Percentiles rank a stretch among this genome's conserved stretches.
Evolutionary conservation across 2,888 invertebrate genomes (phyloP).

Genomic region (Antitype chi): DNA sequence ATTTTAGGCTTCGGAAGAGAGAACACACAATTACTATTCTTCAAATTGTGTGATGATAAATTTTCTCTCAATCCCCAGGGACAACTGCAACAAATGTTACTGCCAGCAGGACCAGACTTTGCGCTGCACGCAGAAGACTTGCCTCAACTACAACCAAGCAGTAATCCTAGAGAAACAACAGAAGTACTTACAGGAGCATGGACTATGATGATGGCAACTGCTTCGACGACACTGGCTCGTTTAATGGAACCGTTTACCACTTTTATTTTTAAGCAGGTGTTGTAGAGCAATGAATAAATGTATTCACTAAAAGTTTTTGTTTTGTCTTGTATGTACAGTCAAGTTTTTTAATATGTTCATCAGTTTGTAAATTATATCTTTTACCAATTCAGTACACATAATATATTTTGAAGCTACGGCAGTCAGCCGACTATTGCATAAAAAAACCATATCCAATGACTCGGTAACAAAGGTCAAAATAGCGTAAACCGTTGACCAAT

Average conservation of each 20-base stretch:
- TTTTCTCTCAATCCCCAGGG: conserved; percentile 66
- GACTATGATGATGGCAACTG: conserved; percentile 63
- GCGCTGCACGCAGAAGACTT: conserved; percentile 82
- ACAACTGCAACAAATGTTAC: conserved; percentile 82
- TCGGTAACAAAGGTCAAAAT: too few relatives aligned
- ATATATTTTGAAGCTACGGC: too few relatives aligned
- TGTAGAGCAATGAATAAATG: conserved; percentile 50
- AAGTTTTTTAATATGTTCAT: too few relatives aligned
- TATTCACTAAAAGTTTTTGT: conserved; percentile 34
- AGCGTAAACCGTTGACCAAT: too few relatives aligned
- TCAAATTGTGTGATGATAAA: too few relatives aligned
- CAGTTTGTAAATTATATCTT: too few relatives aligned
- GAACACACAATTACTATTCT: too few relatives aligned
- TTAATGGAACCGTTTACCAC: neutral
- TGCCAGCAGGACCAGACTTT: conserved; percentile 77
- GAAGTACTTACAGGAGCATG: conserved; percentile 68
- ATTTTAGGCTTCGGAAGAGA: too few relatives aligned
- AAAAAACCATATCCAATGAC: too few relatives aligned
- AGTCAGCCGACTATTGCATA: too few relatives aligned
- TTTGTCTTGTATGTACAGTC: too few relatives aligned
- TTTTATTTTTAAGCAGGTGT: conserved; percentile 11
- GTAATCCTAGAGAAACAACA: conserved; percentile 70
- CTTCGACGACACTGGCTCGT: conserved; percentile 3
- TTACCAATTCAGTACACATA: too few relatives aligned
- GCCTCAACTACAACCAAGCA: conserved; percentile 76